phyloP scores from a whole-genome alignment of 2,113 vertebrate genomes.

The Hyla sarda region DNA sequence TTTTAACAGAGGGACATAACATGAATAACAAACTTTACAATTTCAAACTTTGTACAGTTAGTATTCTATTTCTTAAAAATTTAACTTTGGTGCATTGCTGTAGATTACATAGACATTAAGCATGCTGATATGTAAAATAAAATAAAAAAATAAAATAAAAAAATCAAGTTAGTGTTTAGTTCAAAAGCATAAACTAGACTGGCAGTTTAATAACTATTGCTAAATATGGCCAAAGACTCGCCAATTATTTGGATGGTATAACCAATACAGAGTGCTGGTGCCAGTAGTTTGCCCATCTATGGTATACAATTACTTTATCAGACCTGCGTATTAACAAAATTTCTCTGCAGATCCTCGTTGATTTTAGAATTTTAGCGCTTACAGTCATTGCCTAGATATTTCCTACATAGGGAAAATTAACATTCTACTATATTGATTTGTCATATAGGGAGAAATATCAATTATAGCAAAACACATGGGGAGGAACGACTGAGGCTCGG shows the following conservation, averaged over 20 bases:
- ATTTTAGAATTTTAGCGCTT: background rate
- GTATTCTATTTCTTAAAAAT: constrained; percentile 4
- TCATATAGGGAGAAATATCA: no score
- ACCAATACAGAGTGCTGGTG: background rate
- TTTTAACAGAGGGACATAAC: background rate
- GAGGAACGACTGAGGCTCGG: no score
- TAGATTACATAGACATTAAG: constrained; percentile 23
- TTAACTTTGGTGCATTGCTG: constrained; percentile 28
- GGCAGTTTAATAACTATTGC: background rate
- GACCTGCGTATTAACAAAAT: background rate
- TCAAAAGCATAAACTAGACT: background rate
- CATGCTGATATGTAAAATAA: constrained; percentile 20
- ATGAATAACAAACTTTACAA: background rate
- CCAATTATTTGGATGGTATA: constrained; percentile 4
- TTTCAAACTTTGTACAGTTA: constrained; percentile 2
- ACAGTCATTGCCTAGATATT: background rate
- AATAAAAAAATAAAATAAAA: constrained; percentile 2
- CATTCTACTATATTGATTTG: background rate
- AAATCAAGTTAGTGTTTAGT: background rate
- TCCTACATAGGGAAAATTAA: background rate
- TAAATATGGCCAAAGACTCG: background rate
- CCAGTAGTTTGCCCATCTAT: background rate
- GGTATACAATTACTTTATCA: background rate
- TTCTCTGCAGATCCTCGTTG: background rate
- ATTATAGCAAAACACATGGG: no score